phyloP scores from a whole-genome alignment of 1,140 invertebrate genomes.

The Asbolus verrucosus region DNA sequence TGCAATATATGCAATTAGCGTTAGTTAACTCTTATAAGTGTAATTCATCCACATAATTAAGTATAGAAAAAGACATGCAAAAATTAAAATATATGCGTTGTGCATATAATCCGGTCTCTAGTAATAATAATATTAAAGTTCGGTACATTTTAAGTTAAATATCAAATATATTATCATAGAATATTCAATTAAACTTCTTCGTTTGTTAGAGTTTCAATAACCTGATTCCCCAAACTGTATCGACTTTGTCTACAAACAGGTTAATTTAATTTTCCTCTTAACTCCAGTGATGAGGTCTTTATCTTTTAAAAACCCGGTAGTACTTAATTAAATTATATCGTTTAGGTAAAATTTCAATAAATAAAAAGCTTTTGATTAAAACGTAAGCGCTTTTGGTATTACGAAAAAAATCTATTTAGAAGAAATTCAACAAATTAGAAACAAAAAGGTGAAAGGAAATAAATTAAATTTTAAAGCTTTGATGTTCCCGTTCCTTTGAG shows the following conservation, averaged over 20 bases:
- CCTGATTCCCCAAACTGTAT: not conserved
- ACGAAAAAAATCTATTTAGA: slow-evolving; percentile 26
- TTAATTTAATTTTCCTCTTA: not conserved
- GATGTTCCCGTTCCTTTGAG: slow-evolving; percentile 40
- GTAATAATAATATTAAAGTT: too few relatives aligned
- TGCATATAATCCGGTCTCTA: slow-evolving; percentile 6
- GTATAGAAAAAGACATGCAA: too few relatives aligned
- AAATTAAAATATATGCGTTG: too few relatives aligned
- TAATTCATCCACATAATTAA: too few relatives aligned
- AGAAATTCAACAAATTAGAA: slow-evolving; percentile 43
- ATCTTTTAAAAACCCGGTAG: not conserved
- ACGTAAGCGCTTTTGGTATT: slow-evolving; percentile 11
- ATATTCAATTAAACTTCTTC: slow-evolving; percentile 29
- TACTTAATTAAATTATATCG: slow-evolving; percentile 8
- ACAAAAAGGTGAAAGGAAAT: slow-evolving; percentile 45
- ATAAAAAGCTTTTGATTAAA: slow-evolving; percentile 17
- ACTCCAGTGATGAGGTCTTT: not conserved
- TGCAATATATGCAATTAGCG: too few relatives aligned
- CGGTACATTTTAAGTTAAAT: slow-evolving; percentile 27
- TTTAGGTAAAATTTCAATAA: not conserved
- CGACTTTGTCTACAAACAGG: not conserved
- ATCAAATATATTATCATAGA: slow-evolving; percentile 11
- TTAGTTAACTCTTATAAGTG: too few relatives aligned
- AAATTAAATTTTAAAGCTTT: slow-evolving; percentile 43
- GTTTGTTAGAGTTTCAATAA: slow-evolving; percentile 6